phyloP scores from a whole-genome alignment of 2,113 vertebrate species.

The Callaeas wilsoni region DNA sequence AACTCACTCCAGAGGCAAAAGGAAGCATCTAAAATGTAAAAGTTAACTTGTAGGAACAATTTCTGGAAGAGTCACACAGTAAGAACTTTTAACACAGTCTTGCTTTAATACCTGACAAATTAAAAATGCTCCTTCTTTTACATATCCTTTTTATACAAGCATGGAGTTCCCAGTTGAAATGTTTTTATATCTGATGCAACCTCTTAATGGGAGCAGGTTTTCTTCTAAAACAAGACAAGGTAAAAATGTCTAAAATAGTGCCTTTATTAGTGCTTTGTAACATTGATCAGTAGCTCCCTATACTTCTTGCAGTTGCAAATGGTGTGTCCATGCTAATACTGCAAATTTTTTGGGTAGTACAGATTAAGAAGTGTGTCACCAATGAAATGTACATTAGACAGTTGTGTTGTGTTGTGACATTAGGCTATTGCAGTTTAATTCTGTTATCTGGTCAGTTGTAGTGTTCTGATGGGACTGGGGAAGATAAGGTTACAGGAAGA shows the following conservation, averaged over 20 bases:
- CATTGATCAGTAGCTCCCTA: background rate
- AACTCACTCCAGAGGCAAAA: background rate
- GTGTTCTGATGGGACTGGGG: background rate
- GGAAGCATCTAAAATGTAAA: background rate
- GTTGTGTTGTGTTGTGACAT: background rate
- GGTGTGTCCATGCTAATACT: background rate
- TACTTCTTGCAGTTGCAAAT: background rate
- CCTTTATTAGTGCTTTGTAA: background rate
- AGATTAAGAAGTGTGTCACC: background rate
- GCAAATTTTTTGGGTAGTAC: background rate
- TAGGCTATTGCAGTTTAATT: background rate
- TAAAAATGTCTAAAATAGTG: background rate
- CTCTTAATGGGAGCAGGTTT: background rate
- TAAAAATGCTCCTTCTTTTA: background rate
- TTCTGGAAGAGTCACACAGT: background rate
- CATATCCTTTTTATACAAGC: background rate
- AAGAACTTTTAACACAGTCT: background rate
- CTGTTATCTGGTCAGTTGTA: constrained; percentile 34
- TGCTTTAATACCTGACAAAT: background rate
- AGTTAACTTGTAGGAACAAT: background rate
- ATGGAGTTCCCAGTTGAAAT: background rate
- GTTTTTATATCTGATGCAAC: background rate
- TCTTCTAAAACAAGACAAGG: background rate
- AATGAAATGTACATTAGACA: background rate
- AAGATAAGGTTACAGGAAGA: constrained; percentile 55